phyloP scores from a whole-genome alignment of 2,113 vertebrate genomes.

The Alosa alosa region DNA sequence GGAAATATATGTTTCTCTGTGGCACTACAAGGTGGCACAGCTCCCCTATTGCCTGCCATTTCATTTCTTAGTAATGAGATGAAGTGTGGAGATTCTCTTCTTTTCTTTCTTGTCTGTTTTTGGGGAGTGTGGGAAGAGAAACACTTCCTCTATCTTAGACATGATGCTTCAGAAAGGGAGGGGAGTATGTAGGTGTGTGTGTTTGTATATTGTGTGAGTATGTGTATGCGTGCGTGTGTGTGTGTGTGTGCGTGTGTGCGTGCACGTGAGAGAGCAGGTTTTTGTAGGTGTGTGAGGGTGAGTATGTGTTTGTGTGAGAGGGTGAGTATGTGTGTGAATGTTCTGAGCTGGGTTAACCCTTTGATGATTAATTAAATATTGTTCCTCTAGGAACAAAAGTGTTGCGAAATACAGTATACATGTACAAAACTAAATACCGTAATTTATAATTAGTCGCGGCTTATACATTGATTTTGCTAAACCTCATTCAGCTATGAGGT shows the following conservation, averaged over 20 bases:
- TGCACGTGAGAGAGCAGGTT: not conserved
- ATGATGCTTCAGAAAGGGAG: not conserved
- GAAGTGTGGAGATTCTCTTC: not conserved
- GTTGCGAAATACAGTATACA: no score
- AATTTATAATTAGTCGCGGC: no score
- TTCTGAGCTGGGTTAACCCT: no score
- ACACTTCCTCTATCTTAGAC: not conserved
- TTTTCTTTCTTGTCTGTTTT: not conserved
- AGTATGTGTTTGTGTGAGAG: not conserved
- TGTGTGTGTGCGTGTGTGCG: not conserved
- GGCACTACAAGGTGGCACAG: not conserved
- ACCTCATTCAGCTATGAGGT: no score
- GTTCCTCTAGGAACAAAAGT: no score
- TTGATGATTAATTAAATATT: no score
- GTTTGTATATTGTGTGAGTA: not conserved
- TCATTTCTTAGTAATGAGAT: constrained; percentile 35
- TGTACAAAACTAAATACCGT: no score
- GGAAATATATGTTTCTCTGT: not conserved
- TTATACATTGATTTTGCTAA: no score
- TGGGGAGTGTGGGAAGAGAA: not conserved
- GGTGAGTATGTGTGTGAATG: not conserved
- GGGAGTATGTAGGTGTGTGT: no score
- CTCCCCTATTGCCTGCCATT: not conserved
- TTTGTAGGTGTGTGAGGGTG: not conserved
- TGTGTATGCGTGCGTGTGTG: not conserved